phyloP scores from a whole-genome alignment of 2,888 invertebrate species.

The Alviniconcha strummeri region DNA sequence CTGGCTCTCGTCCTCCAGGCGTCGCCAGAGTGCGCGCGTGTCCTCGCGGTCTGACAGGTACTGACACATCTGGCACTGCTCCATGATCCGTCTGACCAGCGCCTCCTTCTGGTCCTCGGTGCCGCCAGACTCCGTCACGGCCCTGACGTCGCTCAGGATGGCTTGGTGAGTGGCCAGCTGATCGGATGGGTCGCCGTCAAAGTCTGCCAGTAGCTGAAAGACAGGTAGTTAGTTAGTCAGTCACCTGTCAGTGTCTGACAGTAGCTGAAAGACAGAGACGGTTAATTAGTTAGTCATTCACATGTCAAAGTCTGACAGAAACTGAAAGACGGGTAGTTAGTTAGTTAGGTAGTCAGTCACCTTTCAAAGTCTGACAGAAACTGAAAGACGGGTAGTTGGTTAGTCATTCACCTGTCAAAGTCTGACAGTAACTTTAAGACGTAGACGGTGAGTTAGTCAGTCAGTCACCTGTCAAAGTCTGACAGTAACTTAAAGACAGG shows the following conservation, averaged over 20 bases:
- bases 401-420: background rate
- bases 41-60: background rate
- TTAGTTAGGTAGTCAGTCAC: background rate
- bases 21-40: slow-evolving; percentile 1
- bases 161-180: background rate
- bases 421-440: too few species aligned
- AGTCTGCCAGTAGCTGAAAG: background rate
- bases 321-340: background rate
- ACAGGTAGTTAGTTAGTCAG: background rate
- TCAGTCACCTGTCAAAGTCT: too few species aligned
- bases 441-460: background rate
- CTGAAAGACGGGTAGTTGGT: background rate
- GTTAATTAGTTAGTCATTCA: background rate
- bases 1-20: background rate
- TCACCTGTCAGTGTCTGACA: background rate
- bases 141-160: background rate
- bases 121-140: background rate
- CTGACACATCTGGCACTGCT: slow-evolving; percentile 20
- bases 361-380: background rate
- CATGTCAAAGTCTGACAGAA: background rate
- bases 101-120: background rate
- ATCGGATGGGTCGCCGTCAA: slow-evolving; percentile 14
- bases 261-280: background rate
- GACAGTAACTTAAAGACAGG: background rate
- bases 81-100: background rate